Evolutionary conservation across 2,113 vertebrate species (phyloP).

Genomic region (Oreochromis tanganicae): DNA sequence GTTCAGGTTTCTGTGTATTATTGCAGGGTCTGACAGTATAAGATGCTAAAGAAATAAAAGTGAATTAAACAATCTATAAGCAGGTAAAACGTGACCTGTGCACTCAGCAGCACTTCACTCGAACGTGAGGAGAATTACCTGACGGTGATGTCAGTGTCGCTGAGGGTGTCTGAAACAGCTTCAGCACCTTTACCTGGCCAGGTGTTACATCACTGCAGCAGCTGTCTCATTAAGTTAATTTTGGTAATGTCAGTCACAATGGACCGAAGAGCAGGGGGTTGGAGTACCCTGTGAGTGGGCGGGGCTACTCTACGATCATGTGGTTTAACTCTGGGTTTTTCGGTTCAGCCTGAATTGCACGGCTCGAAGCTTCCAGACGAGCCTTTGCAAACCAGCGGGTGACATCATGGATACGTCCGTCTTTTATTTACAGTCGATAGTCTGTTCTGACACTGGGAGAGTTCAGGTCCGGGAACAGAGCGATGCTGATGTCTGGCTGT

Average conservation of each 20-base stretch:
- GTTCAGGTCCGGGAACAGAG: neutral
- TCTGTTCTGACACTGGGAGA: rapidly evolving
- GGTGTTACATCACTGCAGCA: neutral
- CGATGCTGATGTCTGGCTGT: neutral
- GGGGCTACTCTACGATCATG: neutral
- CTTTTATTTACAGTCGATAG: neutral
- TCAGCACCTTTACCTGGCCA: neutral
- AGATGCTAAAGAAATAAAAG: neutral
- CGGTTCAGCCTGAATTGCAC: neutral
- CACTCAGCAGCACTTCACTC: neutral
- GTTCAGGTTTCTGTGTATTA: rapidly evolving
- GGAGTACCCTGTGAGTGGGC: neutral
- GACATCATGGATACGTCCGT: rapidly evolving
- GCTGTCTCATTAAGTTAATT: neutral
- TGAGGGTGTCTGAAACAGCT: neutral
- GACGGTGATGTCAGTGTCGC: neutral
- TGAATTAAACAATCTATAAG: neutral
- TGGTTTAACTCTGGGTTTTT: neutral
- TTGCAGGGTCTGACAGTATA: neutral
- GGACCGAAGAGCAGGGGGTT: neutral
- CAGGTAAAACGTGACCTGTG: neutral
- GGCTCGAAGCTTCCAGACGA: neutral
- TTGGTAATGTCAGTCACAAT: too few species aligned
- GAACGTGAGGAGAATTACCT: neutral
- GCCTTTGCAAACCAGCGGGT: neutral